Evolutionary conservation across 2,113 vertebrate species (phyloP), one percentile per base, ranked within the genome.

Genomic region (Atlantisia rogersi): DNA sequence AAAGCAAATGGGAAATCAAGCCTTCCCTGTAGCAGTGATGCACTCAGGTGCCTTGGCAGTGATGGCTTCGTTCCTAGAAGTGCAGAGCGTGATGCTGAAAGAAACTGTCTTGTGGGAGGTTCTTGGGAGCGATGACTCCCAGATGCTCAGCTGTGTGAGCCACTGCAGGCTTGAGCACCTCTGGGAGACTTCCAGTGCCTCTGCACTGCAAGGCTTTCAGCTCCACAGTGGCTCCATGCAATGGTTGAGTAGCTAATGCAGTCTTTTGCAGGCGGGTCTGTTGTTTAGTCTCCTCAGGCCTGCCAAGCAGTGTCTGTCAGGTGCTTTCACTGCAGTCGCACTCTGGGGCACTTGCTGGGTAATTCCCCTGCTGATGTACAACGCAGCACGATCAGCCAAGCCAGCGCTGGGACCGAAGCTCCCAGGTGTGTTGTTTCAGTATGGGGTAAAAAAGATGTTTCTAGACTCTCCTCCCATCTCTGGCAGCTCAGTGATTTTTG

Each of bases 351-450:
- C 75, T 60, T 29, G 48, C 58, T 28, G 35, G 15, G 29, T 31
- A 6, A 37, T 77, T 67, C 52, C 64, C 42, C 26, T 11, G 56
- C 64, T 63, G 70, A 48, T 58, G 44, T 2, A 2, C 1, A 74
- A 16, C 11, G 7, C 15, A 5, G 56, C 53, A 19, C 78, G 20
- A 3, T 12, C 1, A 10, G 37, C 7, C 29, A 22, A 46, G 8
- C 4, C 14, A 46, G 3, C 3, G 3, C 42, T 2, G 3, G 10
- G 19, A 67, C 55, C 0, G 1, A 60, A 77, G 55, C 48, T 44
- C 48, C 25, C 12, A 3, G 16, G 48, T 24, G 46, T 44, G 18
- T 4, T 32, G 32, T 79, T 50, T 39, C 56, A 40, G 75, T 5
- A n/a, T 42, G 39, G 22, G 25, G 20, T n/a, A n/a, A 86, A 24